phyloP scores from a whole-genome alignment of 2,888 invertebrate species.

The Drosophila phalerata region DNA sequence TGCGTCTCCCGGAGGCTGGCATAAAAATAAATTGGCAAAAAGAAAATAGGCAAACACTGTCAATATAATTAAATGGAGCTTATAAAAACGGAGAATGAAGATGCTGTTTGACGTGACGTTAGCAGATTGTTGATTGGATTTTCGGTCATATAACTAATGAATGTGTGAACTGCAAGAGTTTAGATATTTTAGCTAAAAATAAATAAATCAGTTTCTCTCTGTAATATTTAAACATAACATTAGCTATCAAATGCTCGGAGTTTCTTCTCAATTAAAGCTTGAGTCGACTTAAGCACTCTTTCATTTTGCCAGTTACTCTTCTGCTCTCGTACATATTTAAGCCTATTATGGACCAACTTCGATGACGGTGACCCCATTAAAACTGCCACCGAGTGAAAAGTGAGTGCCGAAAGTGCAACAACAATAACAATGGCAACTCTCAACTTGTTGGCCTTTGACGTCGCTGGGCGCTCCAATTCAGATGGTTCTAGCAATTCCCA shows the following conservation, averaged over 20 bases:
- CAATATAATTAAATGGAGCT: conserved; percentile 78
- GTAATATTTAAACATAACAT: conserved; percentile 1
- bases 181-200: neutral
- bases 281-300: conserved; percentile 28
- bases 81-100: conserved; percentile 41
- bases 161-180: conserved; percentile 9
- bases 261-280: conserved; percentile 26
- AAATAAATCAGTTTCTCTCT: neutral
- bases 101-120: conserved; percentile 24
- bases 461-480: conserved; percentile 33
- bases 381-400: conserved; percentile 47
- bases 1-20: conserved; percentile 15
- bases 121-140: conserved; percentile 62
- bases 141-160: conserved; percentile 52
- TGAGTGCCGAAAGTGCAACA: conserved; percentile 58
- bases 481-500: conserved; percentile 10
- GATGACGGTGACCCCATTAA: conserved; percentile 54
- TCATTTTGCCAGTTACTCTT: conserved; percentile 5
- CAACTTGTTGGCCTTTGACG: conserved; percentile 78
- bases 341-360: conserved; percentile 61
- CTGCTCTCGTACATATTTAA: conserved; percentile 39
- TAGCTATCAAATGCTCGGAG: neutral
- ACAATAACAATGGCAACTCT: conserved; percentile 47
- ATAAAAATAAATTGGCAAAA: conserved; percentile 48
- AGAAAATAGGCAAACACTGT: conserved; percentile 62